Evolutionary conservation across 2,113 vertebrate species (phyloP), one percentile per base, ranked within the genome.

Genomic region (Dasyprocta punctata): DNA sequence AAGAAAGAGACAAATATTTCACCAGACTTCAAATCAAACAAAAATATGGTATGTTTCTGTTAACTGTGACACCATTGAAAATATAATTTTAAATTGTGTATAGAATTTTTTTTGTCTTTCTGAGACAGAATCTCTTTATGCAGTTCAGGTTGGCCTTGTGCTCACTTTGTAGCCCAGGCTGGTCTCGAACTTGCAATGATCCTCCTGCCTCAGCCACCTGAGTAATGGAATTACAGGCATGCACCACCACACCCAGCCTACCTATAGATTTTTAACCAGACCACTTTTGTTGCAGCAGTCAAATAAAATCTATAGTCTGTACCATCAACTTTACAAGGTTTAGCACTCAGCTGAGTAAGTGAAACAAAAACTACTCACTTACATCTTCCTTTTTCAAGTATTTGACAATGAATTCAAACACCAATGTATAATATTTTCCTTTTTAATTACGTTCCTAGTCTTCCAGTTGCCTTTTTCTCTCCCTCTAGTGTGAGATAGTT

Each of bases 31-130:
- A 89, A 87, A 36, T 92, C 47, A 65, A 89, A 86, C 3, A 83
- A 93, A 71, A 81, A 56, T 26, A 58, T 4, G 86, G 12, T 38
- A 30, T 33, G 13, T 17, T 85, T 89, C 95, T 44, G 30, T 67
- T 90, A 90, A 90, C 36, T 49, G 4, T 83, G 56, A 5, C 28
- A 88, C 33, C 7, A 56, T 2, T 92, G 17, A 92, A 95, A 94
- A 92, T 56, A 96, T 7, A 52, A n/a, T 88, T 87, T 86, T 92
- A 67, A 96, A 67, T 92, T 75, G n/a, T n/a, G n/a, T n/a, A n/a
- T n/a, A n/a, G n/a, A n/a, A n/a, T n/a, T n/a, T n/a, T n/a, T n/a
- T n/a, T n/a, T n/a, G n/a, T n/a, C n/a, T n/a, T n/a, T n/a, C n/a
- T n/a, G n/a, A n/a, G n/a, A n/a, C n/a, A n/a, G n/a, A n/a, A n/a